Base-by-base conservation (phyloP, 1,140 invertebrate species). In the Pogonognathellus flavescens region DNA sequence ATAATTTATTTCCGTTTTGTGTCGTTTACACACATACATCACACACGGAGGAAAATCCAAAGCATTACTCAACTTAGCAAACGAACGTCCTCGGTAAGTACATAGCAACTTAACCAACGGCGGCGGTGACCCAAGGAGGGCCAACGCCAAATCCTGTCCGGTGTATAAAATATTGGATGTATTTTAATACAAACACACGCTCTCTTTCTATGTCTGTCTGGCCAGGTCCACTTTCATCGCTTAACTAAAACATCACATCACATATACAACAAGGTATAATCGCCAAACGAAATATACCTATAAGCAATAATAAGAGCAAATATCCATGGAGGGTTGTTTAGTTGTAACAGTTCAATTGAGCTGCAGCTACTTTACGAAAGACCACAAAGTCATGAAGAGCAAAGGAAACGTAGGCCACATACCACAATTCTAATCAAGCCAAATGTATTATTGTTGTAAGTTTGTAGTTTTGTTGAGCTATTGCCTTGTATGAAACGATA, bases 1-100 rank as follows among this genome's bases (percentile, higher is more conserved):
- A 76, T 76, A 49, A 76, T 76, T 76, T 76, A 76, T 76, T 76
- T 76, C 70, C 49, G 31, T 76, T 66, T 66, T 66, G 62, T 31
- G 62, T 66, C 22, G 62, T 66, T 66, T 41, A 41, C 6, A 41
- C 31, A 41, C 6, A 41, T 41, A 41, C 31, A 41, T 3, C 6
- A 66, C 9, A 60, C n/a, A 20, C 22, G 22, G 9, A 66, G 62
- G 59, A 60, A 22, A 10, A 20, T 18, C 59, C 22, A 60, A 60
- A 60, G 18, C 11, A 60, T 18, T 60, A 60, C 18, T 22, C 31
- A 60, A 60, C 59, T 20, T 18, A 18, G 59, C 18, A 60, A 60
- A 60, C 18, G 11, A 60, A 60, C 18, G 9, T 8, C 7, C 59
- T 6, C 14, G 55, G 13, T 14, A 16, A 6, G 6, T 59, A 14